These are phyloP conservation scores for Venustoraphidia nigricollis DNA, from an alignment of 2,888 invertebrate species.

Conservation along the genomic window DNA sequence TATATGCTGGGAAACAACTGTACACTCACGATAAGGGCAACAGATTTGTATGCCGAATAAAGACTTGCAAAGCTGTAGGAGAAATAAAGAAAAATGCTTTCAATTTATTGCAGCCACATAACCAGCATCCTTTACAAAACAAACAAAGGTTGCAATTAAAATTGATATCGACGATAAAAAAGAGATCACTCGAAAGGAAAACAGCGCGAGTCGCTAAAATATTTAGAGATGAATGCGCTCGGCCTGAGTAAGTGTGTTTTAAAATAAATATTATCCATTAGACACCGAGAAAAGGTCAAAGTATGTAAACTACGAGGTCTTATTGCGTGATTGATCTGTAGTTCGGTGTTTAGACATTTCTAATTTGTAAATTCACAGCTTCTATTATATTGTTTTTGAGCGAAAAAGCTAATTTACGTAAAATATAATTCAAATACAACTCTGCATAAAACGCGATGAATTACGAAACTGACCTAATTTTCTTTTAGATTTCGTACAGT, in stretches of 20 bases:
- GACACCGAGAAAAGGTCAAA: no score
- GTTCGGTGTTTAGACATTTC: no score
- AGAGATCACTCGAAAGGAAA: background rate
- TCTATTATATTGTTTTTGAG: no score
- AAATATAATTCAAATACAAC: no score
- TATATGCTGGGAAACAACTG: slow-evolving; percentile 4
- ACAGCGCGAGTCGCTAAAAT: slow-evolving; percentile 3
- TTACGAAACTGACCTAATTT: no score
- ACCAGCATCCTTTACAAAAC: slow-evolving; percentile 1
- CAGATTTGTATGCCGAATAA: slow-evolving; percentile 1
- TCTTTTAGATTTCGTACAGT: slow-evolving; percentile 2
- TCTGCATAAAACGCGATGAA: no score
- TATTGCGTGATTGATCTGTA: no score
- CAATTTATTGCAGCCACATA: background rate
- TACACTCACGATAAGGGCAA: slow-evolving; percentile 1
- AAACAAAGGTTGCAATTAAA: slow-evolving; percentile 2
- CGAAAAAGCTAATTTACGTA: no score
- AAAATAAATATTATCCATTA: no score
- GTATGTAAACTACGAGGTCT: no score
- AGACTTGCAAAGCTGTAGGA: slow-evolving; percentile 2
- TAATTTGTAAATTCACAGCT: no score
- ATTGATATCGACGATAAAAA: slow-evolving; percentile 4
- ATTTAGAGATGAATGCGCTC: slow-evolving; percentile 2
- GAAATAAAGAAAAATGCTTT: background rate
- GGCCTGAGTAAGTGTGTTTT: background rate